phyloP scores from a whole-genome alignment of 37 sponge, comb jelly and placozoan genomes.

The Agelas oroides region DNA sequence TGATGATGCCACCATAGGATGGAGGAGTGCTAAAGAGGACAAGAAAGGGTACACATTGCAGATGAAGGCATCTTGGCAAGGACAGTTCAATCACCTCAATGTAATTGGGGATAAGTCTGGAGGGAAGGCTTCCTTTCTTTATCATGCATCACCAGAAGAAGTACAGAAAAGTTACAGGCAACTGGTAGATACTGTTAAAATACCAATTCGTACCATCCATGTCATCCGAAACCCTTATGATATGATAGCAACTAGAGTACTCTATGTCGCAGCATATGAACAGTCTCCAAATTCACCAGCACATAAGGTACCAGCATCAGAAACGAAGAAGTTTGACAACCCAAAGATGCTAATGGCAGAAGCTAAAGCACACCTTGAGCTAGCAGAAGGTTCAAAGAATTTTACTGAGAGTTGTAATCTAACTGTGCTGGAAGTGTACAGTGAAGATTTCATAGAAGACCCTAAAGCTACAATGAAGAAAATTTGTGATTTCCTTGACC shows the following conservation, averaged over 20 bases:
- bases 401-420: conserved; percentile 9
- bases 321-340: not conserved
- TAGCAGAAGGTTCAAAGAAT: not conserved
- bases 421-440: conserved; percentile 6
- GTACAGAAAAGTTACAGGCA: not conserved
- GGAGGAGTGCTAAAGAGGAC: not conserved
- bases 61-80: conserved; percentile 22
- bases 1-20: not conserved
- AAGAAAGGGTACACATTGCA: conserved; percentile 38
- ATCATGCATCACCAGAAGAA: too few relatives aligned
- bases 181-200: not conserved
- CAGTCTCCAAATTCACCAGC: not conserved
- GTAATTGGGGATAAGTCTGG: conserved; percentile 39
- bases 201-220: conserved; percentile 27
- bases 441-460: conserved; percentile 26
- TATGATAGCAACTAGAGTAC: conserved; percentile 43
- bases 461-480: not conserved
- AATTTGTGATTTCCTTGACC: conserved; percentile 21
- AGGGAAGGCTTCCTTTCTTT: conserved; percentile 8
- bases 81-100: not conserved
- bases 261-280: conserved; percentile 4
- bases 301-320: not conserved
- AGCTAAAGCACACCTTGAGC: not conserved
- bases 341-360: not conserved
- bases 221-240: conserved; percentile 54